These are phyloP conservation scores for Psilopogon haemacephalus DNA, from an alignment of 2,113 vertebrate genomes.

Conservation along the genomic window DNA sequence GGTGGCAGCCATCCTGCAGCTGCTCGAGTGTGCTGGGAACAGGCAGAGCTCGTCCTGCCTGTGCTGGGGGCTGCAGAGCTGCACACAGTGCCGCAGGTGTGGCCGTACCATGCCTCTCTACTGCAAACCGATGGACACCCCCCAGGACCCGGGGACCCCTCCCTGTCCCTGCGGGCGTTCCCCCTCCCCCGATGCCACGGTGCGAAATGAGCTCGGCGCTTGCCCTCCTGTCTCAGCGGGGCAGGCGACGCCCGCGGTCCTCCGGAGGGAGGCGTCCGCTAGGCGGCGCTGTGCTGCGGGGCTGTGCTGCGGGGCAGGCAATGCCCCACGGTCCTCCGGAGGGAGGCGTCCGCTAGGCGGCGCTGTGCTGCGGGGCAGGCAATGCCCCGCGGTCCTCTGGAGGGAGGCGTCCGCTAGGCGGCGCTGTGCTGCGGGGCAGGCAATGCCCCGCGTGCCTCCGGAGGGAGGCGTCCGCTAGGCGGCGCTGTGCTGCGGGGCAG, in stretches of 20 bases:
- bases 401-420: too few relatives aligned
- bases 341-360: too few relatives aligned
- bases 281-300: fast-evolving
- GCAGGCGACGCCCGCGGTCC: fast-evolving
- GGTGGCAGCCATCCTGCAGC: too few relatives aligned
- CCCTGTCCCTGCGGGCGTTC: not conserved
- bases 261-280: not conserved
- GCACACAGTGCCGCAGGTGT: too few relatives aligned
- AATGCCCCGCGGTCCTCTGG: too few relatives aligned
- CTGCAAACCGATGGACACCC: too few relatives aligned
- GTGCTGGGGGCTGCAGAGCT: too few relatives aligned
- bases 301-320: fast-evolving
- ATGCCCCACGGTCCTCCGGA: too few relatives aligned
- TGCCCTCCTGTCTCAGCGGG: too few relatives aligned
- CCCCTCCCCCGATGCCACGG: not conserved
- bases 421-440: fast-evolving
- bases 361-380: fast-evolving
- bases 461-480: not conserved
- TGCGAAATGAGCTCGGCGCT: not conserved
- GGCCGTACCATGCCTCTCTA: not conserved
- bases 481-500: fast-evolving
- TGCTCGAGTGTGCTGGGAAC: too few relatives aligned
- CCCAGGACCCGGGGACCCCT: too few relatives aligned
- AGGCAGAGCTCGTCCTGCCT: too few relatives aligned
- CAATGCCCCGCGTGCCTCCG: fast-evolving